Conservation (phyloP, 2,113 vertebrate genomes). For the Pterocles burchelli region DNA sequence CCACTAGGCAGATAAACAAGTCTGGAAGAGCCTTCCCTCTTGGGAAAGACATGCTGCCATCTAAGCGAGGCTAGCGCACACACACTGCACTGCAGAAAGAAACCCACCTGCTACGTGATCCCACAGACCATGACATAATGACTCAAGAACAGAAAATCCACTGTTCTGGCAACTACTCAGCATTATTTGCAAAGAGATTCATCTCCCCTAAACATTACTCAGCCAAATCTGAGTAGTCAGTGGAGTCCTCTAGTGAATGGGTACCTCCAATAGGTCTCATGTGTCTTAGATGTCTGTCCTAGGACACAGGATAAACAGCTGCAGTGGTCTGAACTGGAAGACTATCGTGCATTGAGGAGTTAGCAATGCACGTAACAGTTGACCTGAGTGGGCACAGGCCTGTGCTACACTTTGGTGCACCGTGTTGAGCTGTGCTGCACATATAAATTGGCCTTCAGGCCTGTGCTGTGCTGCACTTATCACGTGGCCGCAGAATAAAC, state of each 20-base stretch:
- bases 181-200: background rate
- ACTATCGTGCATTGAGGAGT: background rate
- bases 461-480: background rate
- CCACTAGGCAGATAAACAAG: background rate
- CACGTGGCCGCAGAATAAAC: background rate
- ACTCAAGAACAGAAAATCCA: background rate
- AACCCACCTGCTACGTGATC: background rate
- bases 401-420: background rate
- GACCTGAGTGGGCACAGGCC: background rate
- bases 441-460: background rate
- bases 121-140: background rate
- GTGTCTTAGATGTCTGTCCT: background rate
- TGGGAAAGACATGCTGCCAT: background rate
- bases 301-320: background rate
- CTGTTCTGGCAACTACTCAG: background rate
- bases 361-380: background rate
- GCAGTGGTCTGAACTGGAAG: background rate
- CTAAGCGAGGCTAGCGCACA: background rate
- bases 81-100: background rate
- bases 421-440: background rate
- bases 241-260: background rate
- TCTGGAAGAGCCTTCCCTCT: background rate
- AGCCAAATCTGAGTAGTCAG: background rate
- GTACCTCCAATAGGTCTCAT: background rate
- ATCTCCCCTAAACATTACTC: background rate